Evolutionary conservation across 1,140 invertebrate genomes (phyloP), one percentile per base, ranked within the genome.

Genomic region (Pseudomyrmex cubaensis): DNA sequence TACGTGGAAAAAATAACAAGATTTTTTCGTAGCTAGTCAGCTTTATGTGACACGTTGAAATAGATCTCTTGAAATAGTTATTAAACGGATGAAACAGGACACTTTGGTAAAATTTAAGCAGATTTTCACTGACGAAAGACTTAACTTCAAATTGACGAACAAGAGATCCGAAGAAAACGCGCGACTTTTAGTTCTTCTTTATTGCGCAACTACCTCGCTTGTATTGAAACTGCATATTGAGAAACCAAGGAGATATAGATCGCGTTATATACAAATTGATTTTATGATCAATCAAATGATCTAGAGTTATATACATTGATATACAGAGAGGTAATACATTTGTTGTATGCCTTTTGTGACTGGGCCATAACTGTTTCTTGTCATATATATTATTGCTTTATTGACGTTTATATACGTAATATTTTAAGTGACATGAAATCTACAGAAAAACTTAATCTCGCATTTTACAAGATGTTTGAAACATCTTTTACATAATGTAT

Each of bases 401-500:
- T 70, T 17, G 57, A 2, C 20, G 8, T 25, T 35, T 35, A 35
- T 17, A 66, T 48, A 50, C 20, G 2, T 67, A 80, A 8, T 1
- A n/a, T 25, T 22, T 35, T 59, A 50, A 48, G 54, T 48, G 50
- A 80, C 62, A 63, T 54, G 17, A 62, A 54, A 74, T 25, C 15
- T 20, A 9, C 57, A 50, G 22, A 70, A 61, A 57, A 59, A 59
- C 35, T 35, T 54, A 57, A 67, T 67, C 59, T 8, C 63, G 15
- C 3, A 56, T 10, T 48, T 72, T n/a, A 69, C n/a, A 48, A 70
- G 7, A 59, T 35, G 15, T 50, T 12, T 75, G 17, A 54, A 75
- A 50, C 44, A 75, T 50, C 17, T 52, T 62, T 73, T 48, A 48
- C 54, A 73, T 73, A 35, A 44, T 78, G 78, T 74, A 82, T 25